Conservation (phyloP, 2,113 vertebrate species). For the Aramus guarauna region DNA sequence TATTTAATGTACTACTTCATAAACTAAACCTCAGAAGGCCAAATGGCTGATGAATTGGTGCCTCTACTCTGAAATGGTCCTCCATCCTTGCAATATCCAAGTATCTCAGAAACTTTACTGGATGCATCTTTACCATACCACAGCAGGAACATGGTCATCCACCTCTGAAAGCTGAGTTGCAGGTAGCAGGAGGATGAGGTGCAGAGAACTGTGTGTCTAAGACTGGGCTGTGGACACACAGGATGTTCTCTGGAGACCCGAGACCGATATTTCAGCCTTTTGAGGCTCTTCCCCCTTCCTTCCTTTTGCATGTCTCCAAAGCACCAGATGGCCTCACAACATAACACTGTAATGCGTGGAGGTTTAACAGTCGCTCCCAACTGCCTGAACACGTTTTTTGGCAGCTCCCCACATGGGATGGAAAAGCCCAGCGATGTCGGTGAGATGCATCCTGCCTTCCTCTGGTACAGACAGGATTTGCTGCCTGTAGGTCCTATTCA, state of each 20-base stretch:
- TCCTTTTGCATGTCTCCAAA: background rate
- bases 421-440: rapidly evolving
- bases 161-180: background rate
- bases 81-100: background rate
- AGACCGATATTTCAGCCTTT: background rate
- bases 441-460: background rate
- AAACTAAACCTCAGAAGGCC: background rate
- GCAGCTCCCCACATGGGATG: background rate
- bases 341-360: background rate
- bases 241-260: background rate
- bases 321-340: background rate
- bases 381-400: background rate
- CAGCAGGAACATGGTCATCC: background rate
- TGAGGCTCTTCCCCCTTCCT: background rate
- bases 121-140: background rate
- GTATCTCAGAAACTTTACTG: background rate
- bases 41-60: background rate
- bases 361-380: background rate
- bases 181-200: background rate
- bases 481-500: background rate
- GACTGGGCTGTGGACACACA: background rate
- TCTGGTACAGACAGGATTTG: background rate
- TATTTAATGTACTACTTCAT: background rate
- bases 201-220: background rate
- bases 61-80: background rate